These are phyloP conservation scores for Myopa tessellatipennis DNA, from an alignment of 2,888 invertebrate species.

Conservation along the genomic window DNA sequence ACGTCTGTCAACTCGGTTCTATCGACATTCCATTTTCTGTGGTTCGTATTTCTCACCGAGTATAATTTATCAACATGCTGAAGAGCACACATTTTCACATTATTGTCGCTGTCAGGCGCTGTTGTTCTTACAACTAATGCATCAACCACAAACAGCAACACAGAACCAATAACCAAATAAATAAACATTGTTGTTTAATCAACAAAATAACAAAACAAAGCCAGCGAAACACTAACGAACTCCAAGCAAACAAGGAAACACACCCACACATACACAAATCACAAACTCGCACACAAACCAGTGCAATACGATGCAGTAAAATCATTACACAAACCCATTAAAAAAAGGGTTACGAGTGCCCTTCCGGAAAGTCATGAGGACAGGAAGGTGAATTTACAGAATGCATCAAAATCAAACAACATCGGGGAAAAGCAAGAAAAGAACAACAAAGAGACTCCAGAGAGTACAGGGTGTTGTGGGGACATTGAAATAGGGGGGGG, in stretches of 20 bases:
- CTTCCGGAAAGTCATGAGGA: background rate
- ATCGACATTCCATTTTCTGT: background rate
- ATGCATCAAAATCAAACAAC: background rate
- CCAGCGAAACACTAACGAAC: constrained; percentile 24
- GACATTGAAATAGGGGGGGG: too few species aligned
- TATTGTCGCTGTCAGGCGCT: background rate
- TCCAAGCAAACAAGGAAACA: constrained; percentile 8
- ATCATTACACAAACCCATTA: constrained; percentile 18
- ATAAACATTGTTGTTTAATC: constrained; percentile 32
- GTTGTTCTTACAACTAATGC: constrained; percentile 1
- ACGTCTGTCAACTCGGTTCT: background rate
- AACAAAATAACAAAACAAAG: constrained; percentile 28
- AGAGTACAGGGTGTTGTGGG: too few species aligned
- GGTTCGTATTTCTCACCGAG: background rate
- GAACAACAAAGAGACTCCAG: too few species aligned
- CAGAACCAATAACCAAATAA: constrained; percentile 7
- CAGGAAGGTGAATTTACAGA: background rate
- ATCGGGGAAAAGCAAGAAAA: too few species aligned
- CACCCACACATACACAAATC: background rate
- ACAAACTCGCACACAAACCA: background rate
- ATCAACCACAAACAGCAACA: constrained; percentile 3
- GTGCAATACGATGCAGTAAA: background rate
- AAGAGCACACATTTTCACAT: background rate
- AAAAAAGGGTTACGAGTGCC: constrained; percentile 2
- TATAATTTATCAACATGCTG: constrained; percentile 1